Conservation (phyloP, 2,113 vertebrate genomes). For the Pachyramphus minor region DNA sequence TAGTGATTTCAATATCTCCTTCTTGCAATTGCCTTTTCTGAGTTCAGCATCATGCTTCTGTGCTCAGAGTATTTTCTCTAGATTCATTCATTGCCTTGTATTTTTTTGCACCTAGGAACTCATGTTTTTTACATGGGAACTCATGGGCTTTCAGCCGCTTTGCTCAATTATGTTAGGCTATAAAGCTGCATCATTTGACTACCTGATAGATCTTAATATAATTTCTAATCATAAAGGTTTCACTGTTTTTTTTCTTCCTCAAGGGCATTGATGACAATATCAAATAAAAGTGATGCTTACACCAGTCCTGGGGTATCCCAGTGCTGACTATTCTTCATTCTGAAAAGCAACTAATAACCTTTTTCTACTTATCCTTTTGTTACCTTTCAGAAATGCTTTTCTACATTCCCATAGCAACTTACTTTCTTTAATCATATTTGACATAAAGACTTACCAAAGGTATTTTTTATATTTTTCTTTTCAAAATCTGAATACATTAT, state of each 20-base stretch:
- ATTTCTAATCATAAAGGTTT: background rate
- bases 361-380: background rate
- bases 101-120: background rate
- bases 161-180: background rate
- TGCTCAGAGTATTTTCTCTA: background rate
- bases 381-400: background rate
- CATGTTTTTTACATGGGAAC: background rate
- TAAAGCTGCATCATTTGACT: background rate
- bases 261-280: background rate
- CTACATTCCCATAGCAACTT: background rate
- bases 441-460: background rate
- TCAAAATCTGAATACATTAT: background rate
- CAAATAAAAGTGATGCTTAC: background rate
- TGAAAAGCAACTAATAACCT: background rate
- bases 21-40: background rate
- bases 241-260: background rate
- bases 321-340: background rate
- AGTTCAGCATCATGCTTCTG: background rate
- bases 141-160: background rate
- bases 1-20: background rate
- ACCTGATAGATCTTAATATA: background rate
- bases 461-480: background rate
- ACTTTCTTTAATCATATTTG: background rate
- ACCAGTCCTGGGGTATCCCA: background rate
- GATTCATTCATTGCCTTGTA: background rate